Conservation (phyloP, 2,113 vertebrate genomes). For the Sinocyclocheilus maitianheensis region DNA sequence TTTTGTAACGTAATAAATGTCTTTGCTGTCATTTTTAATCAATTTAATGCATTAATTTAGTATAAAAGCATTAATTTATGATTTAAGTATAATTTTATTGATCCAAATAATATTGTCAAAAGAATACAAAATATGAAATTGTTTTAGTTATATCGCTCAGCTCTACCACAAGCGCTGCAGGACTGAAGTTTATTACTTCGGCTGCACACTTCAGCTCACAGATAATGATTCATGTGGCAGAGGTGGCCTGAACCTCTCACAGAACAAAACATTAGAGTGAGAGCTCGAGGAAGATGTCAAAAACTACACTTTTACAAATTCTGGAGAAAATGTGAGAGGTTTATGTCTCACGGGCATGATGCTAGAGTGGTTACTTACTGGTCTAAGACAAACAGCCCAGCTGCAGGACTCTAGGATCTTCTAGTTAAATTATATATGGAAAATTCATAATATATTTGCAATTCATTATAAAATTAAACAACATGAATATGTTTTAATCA, state of each 20-base stretch:
- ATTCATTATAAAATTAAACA: not conserved
- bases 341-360: not conserved
- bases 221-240: not conserved
- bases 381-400: not conserved
- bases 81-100: not conserved
- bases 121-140: not conserved
- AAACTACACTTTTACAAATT: not conserved
- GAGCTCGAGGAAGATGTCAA: not conserved
- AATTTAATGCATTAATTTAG: not conserved
- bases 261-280: not conserved
- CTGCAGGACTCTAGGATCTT: too few relatives aligned
- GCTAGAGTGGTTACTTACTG: not conserved
- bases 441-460: not conserved
- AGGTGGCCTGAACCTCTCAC: not conserved
- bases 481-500: not conserved
- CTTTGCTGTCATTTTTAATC: not conserved
- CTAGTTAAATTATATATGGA: too few relatives aligned
- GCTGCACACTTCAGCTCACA: not conserved
- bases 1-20: too few relatives aligned
- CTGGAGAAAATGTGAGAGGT: not conserved
- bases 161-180: not conserved
- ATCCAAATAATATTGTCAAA: not conserved
- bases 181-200: not conserved
- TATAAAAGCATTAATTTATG: not conserved
- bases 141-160: not conserved